Evolutionary conservation across 2,888 invertebrate genomes (phyloP).

Genomic region (Steromphala cineraria): DNA sequence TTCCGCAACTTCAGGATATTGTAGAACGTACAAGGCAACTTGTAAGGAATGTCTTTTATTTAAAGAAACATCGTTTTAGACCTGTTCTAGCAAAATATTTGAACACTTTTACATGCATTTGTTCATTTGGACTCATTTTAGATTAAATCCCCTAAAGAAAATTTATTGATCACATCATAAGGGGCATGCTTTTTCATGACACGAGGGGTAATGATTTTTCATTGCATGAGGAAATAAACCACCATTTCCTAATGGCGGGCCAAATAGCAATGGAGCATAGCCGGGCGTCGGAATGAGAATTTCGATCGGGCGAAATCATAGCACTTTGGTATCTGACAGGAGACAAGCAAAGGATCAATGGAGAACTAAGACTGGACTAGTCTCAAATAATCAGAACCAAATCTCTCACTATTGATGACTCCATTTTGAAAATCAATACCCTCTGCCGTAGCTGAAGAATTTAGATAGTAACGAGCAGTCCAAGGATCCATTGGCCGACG

Average conservation of each 20-base stretch:
- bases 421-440: constrained; percentile 1
- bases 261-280: neutral
- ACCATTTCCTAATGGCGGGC: neutral
- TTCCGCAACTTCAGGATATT: too few species aligned
- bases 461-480: too few species aligned
- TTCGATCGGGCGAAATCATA: neutral
- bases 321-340: neutral
- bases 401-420: neutral
- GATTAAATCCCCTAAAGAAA: too few species aligned
- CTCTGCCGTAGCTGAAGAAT: too few species aligned
- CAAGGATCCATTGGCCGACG: too few species aligned
- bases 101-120: too few species aligned
- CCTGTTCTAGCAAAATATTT: too few species aligned
- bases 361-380: neutral
- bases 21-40: too few species aligned
- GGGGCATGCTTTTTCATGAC: constrained; percentile 1
- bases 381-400: neutral
- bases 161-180: neutral
- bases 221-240: neutral
- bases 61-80: too few species aligned
- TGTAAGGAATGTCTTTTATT: too few species aligned
- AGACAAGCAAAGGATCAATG: neutral
- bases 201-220: constrained; percentile 1
- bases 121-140: too few species aligned
- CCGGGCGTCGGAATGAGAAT: neutral